Conservation (phyloP, 1,140 invertebrate species). For the Neodiprion virginianus region DNA sequence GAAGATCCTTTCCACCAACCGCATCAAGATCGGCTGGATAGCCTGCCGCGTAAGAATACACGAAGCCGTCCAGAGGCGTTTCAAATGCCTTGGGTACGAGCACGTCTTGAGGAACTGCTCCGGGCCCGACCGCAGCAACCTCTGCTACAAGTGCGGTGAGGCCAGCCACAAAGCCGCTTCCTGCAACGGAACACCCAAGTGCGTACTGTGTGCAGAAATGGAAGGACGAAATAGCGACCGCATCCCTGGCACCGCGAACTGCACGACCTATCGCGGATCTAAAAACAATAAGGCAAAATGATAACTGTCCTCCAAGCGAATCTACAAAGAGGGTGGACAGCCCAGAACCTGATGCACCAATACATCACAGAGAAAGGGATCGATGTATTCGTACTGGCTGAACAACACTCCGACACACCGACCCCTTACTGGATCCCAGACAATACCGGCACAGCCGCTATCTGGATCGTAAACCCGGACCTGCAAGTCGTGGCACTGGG, state of each 20-base stretch:
- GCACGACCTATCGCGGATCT: neutral
- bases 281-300: neutral
- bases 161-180: constrained; percentile 12
- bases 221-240: neutral
- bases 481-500: constrained; percentile 3
- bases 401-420: constrained; percentile 11
- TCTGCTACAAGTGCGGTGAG: constrained; percentile 17
- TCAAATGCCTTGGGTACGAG: constrained; percentile 17
- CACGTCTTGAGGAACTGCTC: constrained; percentile 8
- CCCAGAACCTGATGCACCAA: constrained; percentile 15
- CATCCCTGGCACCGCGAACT: neutral
- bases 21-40: constrained; percentile 9
- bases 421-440: constrained; percentile 5
- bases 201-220: neutral
- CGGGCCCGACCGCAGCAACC: constrained; percentile 17
- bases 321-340: constrained; percentile 14
- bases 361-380: neutral
- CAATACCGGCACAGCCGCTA: constrained; percentile 8
- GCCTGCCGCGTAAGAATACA: constrained; percentile 16
- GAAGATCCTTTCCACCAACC: neutral
- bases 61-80: neutral
- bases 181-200: constrained; percentile 4
- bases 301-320: constrained; percentile 17
- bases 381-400: constrained; percentile 9
- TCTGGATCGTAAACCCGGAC: constrained; percentile 14